Conservation (phyloP, 1,140 invertebrate species). For the Drosophila pseudoobscura region DNA sequence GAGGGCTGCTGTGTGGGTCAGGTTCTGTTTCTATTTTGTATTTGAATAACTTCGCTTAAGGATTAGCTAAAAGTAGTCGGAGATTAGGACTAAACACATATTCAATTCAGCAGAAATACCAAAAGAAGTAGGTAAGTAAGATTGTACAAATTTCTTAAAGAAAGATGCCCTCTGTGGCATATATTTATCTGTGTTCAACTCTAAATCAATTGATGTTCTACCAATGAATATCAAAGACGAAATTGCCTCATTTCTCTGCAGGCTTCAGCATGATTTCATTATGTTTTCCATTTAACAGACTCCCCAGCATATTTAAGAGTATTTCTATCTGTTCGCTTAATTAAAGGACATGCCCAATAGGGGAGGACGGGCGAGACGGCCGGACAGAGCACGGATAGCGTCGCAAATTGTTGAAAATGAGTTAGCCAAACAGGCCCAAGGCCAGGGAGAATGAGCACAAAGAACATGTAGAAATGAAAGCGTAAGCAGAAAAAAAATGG, state of each 20-base stretch:
- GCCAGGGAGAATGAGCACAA: constrained; percentile 53
- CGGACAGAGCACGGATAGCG: constrained; percentile 1
- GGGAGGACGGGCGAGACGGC: neutral
- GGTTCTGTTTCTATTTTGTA: no score
- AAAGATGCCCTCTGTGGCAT: no score
- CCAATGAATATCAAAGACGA: constrained; percentile 8
- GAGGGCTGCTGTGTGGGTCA: constrained; percentile 21
- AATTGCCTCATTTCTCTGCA: constrained; percentile 27
- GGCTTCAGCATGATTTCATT: constrained; percentile 56
- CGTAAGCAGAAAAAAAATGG: constrained; percentile 48
- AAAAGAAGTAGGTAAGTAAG: no score
- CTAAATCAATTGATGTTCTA: neutral
- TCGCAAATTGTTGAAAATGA: constrained; percentile 74
- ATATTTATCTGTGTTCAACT: no score
- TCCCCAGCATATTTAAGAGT: constrained; percentile 60
- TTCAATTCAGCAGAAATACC: no score
- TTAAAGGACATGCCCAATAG: constrained; percentile 43
- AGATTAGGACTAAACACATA: no score
- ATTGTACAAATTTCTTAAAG: no score
- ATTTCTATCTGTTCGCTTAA: constrained; percentile 71
- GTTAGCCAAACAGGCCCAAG: constrained; percentile 77
- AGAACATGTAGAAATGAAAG: constrained; percentile 54
- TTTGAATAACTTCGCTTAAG: no score
- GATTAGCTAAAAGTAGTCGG: no score
- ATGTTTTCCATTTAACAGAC: constrained; percentile 60